Conservation (phyloP, 2,888 invertebrate genomes). For the Drosophila leonis region DNA sequence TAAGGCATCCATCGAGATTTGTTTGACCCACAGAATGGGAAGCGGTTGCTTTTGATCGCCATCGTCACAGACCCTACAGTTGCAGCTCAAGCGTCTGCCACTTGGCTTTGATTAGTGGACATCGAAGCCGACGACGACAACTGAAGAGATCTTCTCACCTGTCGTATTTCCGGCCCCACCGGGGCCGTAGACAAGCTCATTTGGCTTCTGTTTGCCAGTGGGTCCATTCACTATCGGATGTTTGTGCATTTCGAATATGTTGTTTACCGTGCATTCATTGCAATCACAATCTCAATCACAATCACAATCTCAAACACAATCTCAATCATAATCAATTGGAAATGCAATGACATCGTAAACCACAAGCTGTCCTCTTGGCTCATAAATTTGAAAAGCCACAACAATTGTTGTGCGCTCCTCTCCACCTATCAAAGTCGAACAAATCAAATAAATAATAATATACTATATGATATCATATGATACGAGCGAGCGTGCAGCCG, state of each 20-base stretch:
- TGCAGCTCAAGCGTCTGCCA: slow-evolving; percentile 68
- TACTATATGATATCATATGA: slow-evolving; percentile 37
- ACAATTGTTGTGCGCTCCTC: slow-evolving; percentile 2
- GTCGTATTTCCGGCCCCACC: slow-evolving; percentile 60
- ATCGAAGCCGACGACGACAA: slow-evolving; percentile 42
- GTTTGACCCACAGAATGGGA: slow-evolving; percentile 72
- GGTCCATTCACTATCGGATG: slow-evolving; percentile 60
- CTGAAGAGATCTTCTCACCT: slow-evolving; percentile 17
- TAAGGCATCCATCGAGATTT: slow-evolving; percentile 67
- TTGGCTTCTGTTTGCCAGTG: slow-evolving; percentile 76
- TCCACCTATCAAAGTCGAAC: slow-evolving; percentile 28
- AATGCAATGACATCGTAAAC: slow-evolving; percentile 19
- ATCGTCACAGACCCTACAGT: slow-evolving; percentile 61
- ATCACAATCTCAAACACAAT: slow-evolving; percentile 40
- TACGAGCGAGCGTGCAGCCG: slow-evolving; percentile 16
- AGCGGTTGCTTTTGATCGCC: slow-evolving; percentile 64
- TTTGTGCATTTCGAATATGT: slow-evolving; percentile 68
- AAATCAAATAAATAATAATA: slow-evolving; percentile 57
- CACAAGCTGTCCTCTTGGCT: slow-evolving; percentile 32
- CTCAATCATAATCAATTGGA: slow-evolving; percentile 26
- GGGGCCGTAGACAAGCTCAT: slow-evolving; percentile 67
- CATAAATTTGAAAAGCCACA: slow-evolving; percentile 18
- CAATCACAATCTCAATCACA: slow-evolving; percentile 58
- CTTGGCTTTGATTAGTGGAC: slow-evolving; percentile 69
- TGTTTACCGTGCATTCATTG: slow-evolving; percentile 70